Evolutionary conservation across 2,797 vertebrate species (phyloP).

Genomic region (Manis pentadactyla): DNA sequence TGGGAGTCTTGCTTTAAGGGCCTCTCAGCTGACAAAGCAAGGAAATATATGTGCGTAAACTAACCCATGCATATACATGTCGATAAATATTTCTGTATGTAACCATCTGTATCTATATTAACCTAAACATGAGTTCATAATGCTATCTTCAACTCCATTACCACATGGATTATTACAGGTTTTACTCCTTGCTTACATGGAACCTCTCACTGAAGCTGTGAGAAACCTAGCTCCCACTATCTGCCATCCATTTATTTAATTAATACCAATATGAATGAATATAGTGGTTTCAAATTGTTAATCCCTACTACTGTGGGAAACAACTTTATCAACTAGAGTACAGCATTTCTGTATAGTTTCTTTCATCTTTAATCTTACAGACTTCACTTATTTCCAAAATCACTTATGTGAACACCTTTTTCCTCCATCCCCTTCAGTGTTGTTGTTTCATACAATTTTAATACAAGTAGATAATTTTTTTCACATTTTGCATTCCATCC

Average conservation of each 20-base stretch:
- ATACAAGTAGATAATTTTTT: neutral
- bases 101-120: neutral
- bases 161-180: neutral
- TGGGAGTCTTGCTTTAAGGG: neutral
- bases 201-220: neutral
- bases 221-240: neutral
- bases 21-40: neutral
- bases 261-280: neutral
- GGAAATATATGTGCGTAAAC: too few relatives aligned
- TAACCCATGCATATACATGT: neutral
- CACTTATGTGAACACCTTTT: neutral
- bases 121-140: neutral
- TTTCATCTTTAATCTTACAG: neutral
- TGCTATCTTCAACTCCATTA: neutral
- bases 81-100: neutral
- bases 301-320: neutral
- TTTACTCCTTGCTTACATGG: neutral
- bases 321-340: neutral
- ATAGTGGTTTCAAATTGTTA: neutral
- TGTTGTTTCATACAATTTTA: neutral
- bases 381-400: neutral
- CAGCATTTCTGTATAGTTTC: neutral
- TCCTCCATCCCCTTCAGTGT: neutral
- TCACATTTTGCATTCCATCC: neutral
- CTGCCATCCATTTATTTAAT: neutral